Evolutionary conservation across 1,140 invertebrate genomes (phyloP).

Genomic region (Helicoverpa zea): DNA sequence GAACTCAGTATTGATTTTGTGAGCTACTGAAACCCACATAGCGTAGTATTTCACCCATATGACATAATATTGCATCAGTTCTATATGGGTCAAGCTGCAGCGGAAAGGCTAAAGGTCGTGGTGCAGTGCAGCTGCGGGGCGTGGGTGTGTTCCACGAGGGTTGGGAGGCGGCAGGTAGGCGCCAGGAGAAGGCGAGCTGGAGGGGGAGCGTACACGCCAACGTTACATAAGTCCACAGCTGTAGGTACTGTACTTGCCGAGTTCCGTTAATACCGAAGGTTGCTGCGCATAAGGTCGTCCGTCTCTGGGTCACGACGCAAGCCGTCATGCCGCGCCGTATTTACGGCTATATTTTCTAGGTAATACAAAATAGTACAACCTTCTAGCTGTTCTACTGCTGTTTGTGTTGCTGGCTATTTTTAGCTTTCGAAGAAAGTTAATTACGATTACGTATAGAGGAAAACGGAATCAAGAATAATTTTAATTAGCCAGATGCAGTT

Average conservation of each 20-base stretch:
- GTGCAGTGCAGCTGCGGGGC: conserved; percentile 70
- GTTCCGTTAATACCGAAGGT: conserved; percentile 78
- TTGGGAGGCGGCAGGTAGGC: conserved; percentile 43
- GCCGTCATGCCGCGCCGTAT: conserved; percentile 20
- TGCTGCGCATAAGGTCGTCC: conserved; percentile 74
- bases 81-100: conserved; percentile 39
- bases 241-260: conserved; percentile 59
- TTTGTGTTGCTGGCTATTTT: conserved; percentile 4
- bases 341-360: conserved; percentile 34
- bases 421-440: conserved; percentile 19
- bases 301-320: conserved; percentile 70
- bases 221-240: conserved; percentile 68
- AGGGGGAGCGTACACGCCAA: conserved; percentile 49
- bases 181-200: conserved; percentile 59
- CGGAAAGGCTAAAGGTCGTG: conserved; percentile 72
- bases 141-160: conserved; percentile 47
- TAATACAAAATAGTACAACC: conserved; percentile 43
- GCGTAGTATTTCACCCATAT: neutral
- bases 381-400: conserved; percentile 21
- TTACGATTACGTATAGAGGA: neutral
- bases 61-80: conserved; percentile 30
- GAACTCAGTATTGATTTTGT: no score
- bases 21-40: neutral
- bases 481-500: neutral
- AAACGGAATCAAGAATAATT: neutral